phyloP scores from a whole-genome alignment of 2,797 vertebrate genomes.

The Schizopygopsis malacanthus region DNA sequence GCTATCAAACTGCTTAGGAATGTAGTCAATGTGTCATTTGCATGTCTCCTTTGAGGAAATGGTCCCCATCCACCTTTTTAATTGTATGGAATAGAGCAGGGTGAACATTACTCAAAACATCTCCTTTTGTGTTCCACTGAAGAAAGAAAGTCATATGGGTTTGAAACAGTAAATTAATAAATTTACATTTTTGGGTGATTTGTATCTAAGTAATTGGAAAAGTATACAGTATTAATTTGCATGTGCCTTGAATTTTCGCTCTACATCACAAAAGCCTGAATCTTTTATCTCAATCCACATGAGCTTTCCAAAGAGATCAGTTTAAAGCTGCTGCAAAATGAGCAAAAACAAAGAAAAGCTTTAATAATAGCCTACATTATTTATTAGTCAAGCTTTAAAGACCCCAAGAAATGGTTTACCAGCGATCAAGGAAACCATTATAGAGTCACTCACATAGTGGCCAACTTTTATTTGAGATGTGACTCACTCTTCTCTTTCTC shows the following conservation, averaged over 20 bases:
- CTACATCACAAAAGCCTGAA: constrained; percentile 15
- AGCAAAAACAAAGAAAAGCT: constrained; percentile 50
- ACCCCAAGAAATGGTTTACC: constrained; percentile 32
- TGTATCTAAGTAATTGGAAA: neutral
- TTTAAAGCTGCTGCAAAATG: constrained; percentile 25
- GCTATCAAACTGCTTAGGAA: too few species aligned
- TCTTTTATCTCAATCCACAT: constrained; percentile 13
- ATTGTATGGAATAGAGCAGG: too few species aligned
- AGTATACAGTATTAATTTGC: neutral
- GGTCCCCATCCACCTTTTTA: too few species aligned
- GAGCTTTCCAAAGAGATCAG: constrained; percentile 42
- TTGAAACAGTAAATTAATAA: neutral
- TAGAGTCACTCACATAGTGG: constrained; percentile 29
- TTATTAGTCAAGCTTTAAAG: constrained; percentile 30
- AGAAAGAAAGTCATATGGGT: neutral
- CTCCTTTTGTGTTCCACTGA: neutral
- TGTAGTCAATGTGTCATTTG: too few species aligned
- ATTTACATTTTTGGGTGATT: neutral
- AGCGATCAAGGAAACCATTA: constrained; percentile 38
- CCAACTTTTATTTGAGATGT: constrained; percentile 11
- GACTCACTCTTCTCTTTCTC: neutral
- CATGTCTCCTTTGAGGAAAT: too few species aligned
- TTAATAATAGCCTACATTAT: constrained; percentile 54
- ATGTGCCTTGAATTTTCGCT: neutral
- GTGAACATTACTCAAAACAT: neutral